Conservation (phyloP, 2,113 vertebrate genomes). For the Ammospiza caudacuta region DNA sequence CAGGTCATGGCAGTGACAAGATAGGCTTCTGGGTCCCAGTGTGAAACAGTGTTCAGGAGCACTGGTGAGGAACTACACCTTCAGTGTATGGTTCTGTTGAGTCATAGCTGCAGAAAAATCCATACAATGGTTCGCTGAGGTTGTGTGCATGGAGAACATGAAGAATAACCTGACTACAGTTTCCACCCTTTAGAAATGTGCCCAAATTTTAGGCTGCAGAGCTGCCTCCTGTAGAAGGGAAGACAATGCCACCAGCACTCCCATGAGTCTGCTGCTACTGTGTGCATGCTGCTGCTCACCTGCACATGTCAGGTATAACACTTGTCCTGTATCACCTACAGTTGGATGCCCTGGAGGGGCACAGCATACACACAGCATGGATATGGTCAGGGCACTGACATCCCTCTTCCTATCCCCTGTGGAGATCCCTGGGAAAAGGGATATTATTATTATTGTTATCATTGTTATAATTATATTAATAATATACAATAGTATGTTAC, state of each 20-base stretch:
- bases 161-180: not conserved
- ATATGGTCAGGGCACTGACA: not conserved
- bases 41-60: not conserved
- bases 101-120: not conserved
- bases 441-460: not conserved
- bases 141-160: not conserved
- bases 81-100: not conserved
- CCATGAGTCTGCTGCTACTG: not conserved
- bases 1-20: not conserved
- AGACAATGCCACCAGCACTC: not conserved
- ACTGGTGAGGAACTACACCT: not conserved
- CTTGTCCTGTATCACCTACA: not conserved
- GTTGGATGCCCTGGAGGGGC: not conserved
- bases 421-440: not conserved
- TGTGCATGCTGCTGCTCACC: not conserved
- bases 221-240: not conserved
- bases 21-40: not conserved
- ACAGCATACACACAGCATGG: not conserved
- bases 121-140: not conserved
- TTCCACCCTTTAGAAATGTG: not conserved
- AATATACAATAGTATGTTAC: not conserved
- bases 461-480: not conserved
- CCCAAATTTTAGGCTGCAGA: not conserved
- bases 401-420: not conserved
- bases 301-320: not conserved